Evolutionary conservation across 1,140 invertebrate genomes (phyloP), one percentile per base, ranked within the genome.

Genomic region (Solenopsis invicta): DNA sequence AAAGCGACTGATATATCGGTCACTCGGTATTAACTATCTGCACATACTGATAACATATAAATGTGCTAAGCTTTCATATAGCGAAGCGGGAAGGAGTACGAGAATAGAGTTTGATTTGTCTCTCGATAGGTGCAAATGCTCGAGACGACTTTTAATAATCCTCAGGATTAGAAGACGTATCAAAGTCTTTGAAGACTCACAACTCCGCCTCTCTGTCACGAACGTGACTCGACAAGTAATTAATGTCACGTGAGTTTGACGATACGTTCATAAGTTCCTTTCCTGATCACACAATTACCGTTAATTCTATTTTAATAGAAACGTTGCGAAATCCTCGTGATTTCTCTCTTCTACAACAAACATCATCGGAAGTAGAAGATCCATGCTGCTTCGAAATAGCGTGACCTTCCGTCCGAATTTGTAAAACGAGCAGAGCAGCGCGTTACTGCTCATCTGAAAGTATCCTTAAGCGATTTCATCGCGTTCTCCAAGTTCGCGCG

Each of bases 181-280:
- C 24, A 48, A 82, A n/a, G 16, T 71, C 64, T 12, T 59, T 69
- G 21, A 37, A 62, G 69, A 84, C 29, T 29, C 29, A 48, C 69
- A 50, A 75, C 80, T 34, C 52, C 52, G 37, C 80, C 54, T 59
- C 13, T 45, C 50, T 29, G 10, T 61, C 18, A 74, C n/a, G 24
- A 72, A 66, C 64, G 50, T 72, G 77, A 52, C 77, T 81, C 64
- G 48, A n/a, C 48, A 29, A 37, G 50, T 71, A 81, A 81, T 69
- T 54, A 12, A 48, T 37, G 80, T 75, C 37, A 74, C 69, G 54
- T 50, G 80, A 72, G 24, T 74, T 48, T 59, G 10, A 75, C 69
- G 45, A 75, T 59, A 59, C 13, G 21, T 48, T 50, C n/a, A 21
- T 18, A n/a, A 74, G 41, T 50, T 61, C 71, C 21, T 67, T 18